Conservation (phyloP, 2,888 invertebrate genomes). For the Oxyteleia sp. region DNA sequence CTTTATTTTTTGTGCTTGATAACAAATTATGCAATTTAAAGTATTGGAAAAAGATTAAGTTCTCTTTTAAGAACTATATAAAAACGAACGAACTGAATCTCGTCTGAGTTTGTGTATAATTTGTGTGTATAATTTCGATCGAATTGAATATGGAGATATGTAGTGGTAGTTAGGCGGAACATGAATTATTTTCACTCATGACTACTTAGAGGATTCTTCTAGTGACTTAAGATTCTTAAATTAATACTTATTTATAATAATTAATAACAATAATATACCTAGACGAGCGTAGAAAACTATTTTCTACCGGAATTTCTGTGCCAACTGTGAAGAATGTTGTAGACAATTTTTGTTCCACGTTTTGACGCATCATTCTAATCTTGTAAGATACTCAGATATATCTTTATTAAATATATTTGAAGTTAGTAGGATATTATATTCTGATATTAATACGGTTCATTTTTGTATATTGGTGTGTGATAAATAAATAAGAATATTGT, state of each 20-base stretch:
- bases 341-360: slow-evolving; percentile 84
- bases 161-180: slow-evolving; percentile 79
- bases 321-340: slow-evolving; percentile 87
- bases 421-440: slow-evolving; percentile 87
- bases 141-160: slow-evolving; percentile 66
- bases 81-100: slow-evolving; percentile 10
- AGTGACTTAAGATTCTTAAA: slow-evolving; percentile 84
- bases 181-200: slow-evolving; percentile 85
- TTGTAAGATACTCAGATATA: slow-evolving; percentile 87
- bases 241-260: slow-evolving; percentile 87
- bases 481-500: slow-evolving; percentile 88
- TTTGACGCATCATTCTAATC: slow-evolving; percentile 86
- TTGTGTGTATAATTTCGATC: slow-evolving; percentile 43
- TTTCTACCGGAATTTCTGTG: slow-evolving; percentile 87
- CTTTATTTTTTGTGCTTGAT: too few species aligned
- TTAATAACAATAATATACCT: slow-evolving; percentile 78
- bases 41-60: too few species aligned
- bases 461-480: slow-evolving; percentile 88
- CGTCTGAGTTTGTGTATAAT: slow-evolving; percentile 60
- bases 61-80: too few species aligned
- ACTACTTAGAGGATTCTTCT: slow-evolving; percentile 85
- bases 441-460: slow-evolving; percentile 87
- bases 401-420: slow-evolving; percentile 87
- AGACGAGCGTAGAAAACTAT: slow-evolving; percentile 81
- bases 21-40: too few species aligned